Evolutionary conservation across 2,888 invertebrate species (phyloP).

Genomic region (Atrina japonica): DNA sequence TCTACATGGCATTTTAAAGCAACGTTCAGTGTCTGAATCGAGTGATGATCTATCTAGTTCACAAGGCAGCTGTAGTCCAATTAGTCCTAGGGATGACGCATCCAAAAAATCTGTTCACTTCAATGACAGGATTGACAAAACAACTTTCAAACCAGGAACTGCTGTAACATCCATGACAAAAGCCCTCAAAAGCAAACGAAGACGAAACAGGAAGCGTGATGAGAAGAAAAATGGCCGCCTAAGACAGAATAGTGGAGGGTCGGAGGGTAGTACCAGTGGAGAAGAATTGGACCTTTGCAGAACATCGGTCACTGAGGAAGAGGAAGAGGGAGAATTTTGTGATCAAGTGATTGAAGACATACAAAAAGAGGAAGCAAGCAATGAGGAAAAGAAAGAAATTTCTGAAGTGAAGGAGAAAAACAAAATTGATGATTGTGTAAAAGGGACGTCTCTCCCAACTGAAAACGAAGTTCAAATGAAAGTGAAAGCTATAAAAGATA

Average conservation of each 20-base stretch:
- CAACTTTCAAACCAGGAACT: slow-evolving; percentile 73
- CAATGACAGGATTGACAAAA: slow-evolving; percentile 74
- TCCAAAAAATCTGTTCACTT: slow-evolving; percentile 77
- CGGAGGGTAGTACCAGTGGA: slow-evolving; percentile 51
- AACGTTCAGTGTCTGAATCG: slow-evolving; percentile 83
- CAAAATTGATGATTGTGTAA: slow-evolving; percentile 6
- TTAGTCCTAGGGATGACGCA: slow-evolving; percentile 56
- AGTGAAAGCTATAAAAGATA: slow-evolving; percentile 27
- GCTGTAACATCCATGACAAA: slow-evolving; percentile 75
- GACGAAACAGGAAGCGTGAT: slow-evolving; percentile 71
- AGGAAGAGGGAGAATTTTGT: not conserved
- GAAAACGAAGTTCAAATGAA: slow-evolving; percentile 19
- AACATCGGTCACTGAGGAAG: not conserved
- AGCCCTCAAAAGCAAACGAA: slow-evolving; percentile 75
- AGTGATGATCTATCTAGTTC: slow-evolving; percentile 77
- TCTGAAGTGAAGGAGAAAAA: not conserved
- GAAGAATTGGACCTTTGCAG: slow-evolving; percentile 7
- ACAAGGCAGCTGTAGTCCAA: slow-evolving; percentile 32
- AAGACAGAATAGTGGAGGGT: slow-evolving; percentile 64
- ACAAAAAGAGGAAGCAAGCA: slow-evolving; percentile 5
- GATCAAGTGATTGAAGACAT: slow-evolving; percentile 14
- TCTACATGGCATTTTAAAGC: slow-evolving; percentile 76
- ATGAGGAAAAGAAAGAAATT: not conserved
- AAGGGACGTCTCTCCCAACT: not conserved
- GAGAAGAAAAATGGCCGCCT: slow-evolving; percentile 62